Evolutionary conservation across 1,140 invertebrate genomes (phyloP), one percentile per base, ranked within the genome.

Genomic region (Habropoda laboriosa): DNA sequence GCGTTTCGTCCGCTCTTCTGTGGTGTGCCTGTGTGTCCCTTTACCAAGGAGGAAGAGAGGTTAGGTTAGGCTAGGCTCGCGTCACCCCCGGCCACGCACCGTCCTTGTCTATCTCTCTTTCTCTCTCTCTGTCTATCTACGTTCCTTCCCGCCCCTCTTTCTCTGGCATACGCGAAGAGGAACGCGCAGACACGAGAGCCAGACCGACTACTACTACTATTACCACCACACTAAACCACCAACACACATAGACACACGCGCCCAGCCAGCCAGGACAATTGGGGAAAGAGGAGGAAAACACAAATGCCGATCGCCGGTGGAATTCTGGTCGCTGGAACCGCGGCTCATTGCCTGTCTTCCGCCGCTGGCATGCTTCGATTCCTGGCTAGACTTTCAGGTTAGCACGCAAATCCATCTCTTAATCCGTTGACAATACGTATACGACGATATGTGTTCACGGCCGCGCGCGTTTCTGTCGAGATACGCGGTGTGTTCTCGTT

Each of bases 361-460:
- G 84, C 86, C 81, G 84, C 90, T 87, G 89, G 89, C 67, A 91
- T 91, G 91, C 86, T 90, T 71, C 86, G 88, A 79, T 91, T 90
- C 86, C 86, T 92, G 87, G 90, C 90, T 64, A 91, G 90, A 88
- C 86, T 92, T 82, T 91, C 91, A 92, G 91, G 91, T 92, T 88
- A 90, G 88, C 49, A 82, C 58, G 64, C 77, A 76, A n/a, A 83
- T 70, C 66, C 30, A 66, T 75, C 78, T 74, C 61, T 75, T 57
- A 75, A 68, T 13, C 40, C 38, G 7, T 18, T 21, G 53, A 47
- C 45, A 5, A 40, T 30, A 66, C 35, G 58, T 61, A 32, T 38
- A 13, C 35, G 12, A 24, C 35, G n/a, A n/a, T n/a, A n/a, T n/a
- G n/a, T n/a, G 58, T 68, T 32, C 18, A 30, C 45, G 72, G 51